phyloP scores from a whole-genome alignment of 2,888 invertebrate genomes.

The Hoplodrina ambigua region DNA sequence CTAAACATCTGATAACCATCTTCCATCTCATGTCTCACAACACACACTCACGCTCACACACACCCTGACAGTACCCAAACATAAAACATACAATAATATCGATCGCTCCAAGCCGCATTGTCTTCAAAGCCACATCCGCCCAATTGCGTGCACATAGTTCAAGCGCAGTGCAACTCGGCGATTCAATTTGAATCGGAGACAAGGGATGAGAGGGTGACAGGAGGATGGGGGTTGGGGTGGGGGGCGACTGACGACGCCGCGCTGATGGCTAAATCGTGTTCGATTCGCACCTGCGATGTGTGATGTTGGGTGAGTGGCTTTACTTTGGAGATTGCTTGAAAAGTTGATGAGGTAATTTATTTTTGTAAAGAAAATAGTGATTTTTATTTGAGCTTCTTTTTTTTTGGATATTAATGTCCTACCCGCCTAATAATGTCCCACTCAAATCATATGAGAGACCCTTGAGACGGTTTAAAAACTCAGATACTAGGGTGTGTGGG shows the following conservation, averaged over 20 bases:
- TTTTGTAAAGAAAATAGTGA: too few species aligned
- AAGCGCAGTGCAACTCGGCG: constrained; percentile 80
- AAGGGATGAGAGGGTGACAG: constrained; percentile 62
- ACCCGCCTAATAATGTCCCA: too few species aligned
- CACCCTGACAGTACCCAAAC: constrained; percentile 20
- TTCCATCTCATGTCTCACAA: not conserved
- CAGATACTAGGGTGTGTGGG: too few species aligned
- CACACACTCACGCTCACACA: constrained; percentile 2
- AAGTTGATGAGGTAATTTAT: not conserved
- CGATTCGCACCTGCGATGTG: constrained; percentile 85
- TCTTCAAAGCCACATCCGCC: constrained; percentile 78
- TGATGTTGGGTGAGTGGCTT: constrained; percentile 69
- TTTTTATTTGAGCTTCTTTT: too few species aligned
- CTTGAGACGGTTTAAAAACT: too few species aligned
- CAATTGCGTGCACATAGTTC: constrained; percentile 80
- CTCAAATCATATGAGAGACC: too few species aligned
- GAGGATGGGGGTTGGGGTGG: constrained; percentile 48
- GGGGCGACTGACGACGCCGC: constrained; percentile 80
- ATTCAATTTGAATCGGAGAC: constrained; percentile 85
- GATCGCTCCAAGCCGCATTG: constrained; percentile 68
- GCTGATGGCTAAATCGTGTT: constrained; percentile 89
- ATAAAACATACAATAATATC: constrained; percentile 60
- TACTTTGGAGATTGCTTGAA: constrained; percentile 55
- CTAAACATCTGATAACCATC: not conserved
- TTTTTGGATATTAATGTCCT: too few species aligned